These are phyloP conservation scores for Alviniconcha marisindica DNA, from an alignment of 1,140 invertebrate genomes.

Conservation along the genomic window DNA sequence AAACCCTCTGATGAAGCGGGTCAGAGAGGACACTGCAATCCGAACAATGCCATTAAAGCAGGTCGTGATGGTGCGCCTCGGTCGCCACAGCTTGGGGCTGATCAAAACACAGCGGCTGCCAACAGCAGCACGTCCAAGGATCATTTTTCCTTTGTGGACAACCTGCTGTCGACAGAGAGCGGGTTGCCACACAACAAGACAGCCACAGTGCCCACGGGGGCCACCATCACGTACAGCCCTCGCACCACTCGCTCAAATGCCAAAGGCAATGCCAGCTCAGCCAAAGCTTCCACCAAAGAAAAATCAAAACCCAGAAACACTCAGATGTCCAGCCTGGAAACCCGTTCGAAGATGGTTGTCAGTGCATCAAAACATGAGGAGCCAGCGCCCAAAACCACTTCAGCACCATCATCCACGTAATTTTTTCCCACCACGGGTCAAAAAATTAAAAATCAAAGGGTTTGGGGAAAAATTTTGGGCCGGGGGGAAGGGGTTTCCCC, in stretches of 20 bases:
- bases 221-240: slow-evolving; percentile 13
- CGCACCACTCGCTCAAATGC: neutral
- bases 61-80: neutral
- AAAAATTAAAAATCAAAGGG: no score
- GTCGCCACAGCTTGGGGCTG: no score
- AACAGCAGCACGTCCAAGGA: neutral
- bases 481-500: no score
- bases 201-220: neutral
- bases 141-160: slow-evolving; percentile 29
- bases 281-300: neutral
- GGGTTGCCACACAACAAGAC: neutral
- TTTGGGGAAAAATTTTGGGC: no score
- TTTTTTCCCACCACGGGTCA: no score
- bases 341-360: no score
- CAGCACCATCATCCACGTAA: no score
- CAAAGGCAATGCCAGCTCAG: neutral
- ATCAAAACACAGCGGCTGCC: no score
- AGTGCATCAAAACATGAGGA: no score
- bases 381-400: no score
- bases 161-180: neutral
- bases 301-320: neutral
- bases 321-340: neutral
- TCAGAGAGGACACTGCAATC: neutral
- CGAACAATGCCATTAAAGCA: neutral
- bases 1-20: neutral